phyloP scores from a whole-genome alignment of 2,888 invertebrate species.

The Lycia hirtaria region DNA sequence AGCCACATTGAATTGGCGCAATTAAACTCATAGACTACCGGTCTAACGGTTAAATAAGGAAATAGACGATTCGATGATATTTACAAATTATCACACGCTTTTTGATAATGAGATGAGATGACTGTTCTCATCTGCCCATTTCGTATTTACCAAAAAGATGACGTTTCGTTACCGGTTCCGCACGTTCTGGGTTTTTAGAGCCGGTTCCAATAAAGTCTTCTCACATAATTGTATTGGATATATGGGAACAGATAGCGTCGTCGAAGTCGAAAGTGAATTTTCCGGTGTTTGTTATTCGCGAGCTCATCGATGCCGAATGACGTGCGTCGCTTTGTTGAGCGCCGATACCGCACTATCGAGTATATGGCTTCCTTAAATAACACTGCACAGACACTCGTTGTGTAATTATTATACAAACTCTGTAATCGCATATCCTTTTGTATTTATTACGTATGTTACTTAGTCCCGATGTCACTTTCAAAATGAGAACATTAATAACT shows the following conservation, averaged over 20 bases:
- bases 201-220: slow-evolving; percentile 50
- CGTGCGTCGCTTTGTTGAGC: slow-evolving; percentile 65
- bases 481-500: slow-evolving; percentile 29
- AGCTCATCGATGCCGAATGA: slow-evolving; percentile 52
- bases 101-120: slow-evolving; percentile 41
- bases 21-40: slow-evolving; percentile 54
- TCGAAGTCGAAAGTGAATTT: slow-evolving; percentile 79
- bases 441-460: slow-evolving; percentile 16
- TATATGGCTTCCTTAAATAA: slow-evolving; percentile 38
- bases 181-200: slow-evolving; percentile 49
- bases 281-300: slow-evolving; percentile 78
- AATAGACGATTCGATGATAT: slow-evolving; percentile 51
- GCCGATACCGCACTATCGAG: slow-evolving; percentile 47
- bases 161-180: slow-evolving; percentile 47
- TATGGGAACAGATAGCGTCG: slow-evolving; percentile 59
- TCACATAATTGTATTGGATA: slow-evolving; percentile 41
- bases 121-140: slow-evolving; percentile 17
- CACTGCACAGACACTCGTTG: slow-evolving; percentile 48
- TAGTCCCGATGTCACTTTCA: slow-evolving; percentile 26
- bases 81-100: slow-evolving; percentile 41
- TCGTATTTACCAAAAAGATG: slow-evolving; percentile 36
- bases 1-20: slow-evolving; percentile 49
- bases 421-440: slow-evolving; percentile 31
- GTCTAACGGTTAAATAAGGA: slow-evolving; percentile 43
- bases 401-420: slow-evolving; percentile 45